Conservation (phyloP, 2,888 invertebrate species). For the Sarcophaga caerulescens region DNA sequence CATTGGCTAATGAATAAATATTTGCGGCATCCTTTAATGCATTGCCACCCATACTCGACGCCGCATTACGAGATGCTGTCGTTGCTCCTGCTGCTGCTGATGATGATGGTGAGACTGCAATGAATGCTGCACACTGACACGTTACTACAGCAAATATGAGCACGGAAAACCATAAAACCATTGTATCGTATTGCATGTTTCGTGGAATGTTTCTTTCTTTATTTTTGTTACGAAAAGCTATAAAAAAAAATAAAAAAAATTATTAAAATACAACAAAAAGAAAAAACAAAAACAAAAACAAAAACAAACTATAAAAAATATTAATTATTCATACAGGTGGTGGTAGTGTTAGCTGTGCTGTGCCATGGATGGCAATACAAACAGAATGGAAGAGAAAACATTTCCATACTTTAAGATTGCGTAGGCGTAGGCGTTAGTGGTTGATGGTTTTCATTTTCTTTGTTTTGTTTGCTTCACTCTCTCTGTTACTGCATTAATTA, state of each 20-base stretch:
- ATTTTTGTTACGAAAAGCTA: constrained; percentile 36
- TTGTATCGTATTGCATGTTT: constrained; percentile 55
- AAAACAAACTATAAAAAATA: not conserved
- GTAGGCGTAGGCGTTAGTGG: not conserved
- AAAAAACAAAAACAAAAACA: not conserved
- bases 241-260: constrained; percentile 39
- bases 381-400: not conserved
- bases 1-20: constrained; percentile 45
- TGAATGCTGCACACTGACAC: constrained; percentile 63
- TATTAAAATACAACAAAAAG: not conserved
- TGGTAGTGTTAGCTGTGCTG: not conserved
- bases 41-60: constrained; percentile 22
- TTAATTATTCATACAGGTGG: not conserved
- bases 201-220: constrained; percentile 5
- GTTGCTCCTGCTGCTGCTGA: constrained; percentile 40
- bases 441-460: not conserved
- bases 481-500: constrained; percentile 19
- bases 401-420: constrained; percentile 1
- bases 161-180: constrained; percentile 38
- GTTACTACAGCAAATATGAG: constrained; percentile 47
- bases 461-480: not conserved
- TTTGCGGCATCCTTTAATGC: constrained; percentile 44
- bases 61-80: constrained; percentile 6
- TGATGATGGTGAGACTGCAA: constrained; percentile 54
- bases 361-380: not conserved